Evolutionary conservation across 2,888 invertebrate genomes (phyloP).

Genomic region (Prionchulus punctatus): DNA sequence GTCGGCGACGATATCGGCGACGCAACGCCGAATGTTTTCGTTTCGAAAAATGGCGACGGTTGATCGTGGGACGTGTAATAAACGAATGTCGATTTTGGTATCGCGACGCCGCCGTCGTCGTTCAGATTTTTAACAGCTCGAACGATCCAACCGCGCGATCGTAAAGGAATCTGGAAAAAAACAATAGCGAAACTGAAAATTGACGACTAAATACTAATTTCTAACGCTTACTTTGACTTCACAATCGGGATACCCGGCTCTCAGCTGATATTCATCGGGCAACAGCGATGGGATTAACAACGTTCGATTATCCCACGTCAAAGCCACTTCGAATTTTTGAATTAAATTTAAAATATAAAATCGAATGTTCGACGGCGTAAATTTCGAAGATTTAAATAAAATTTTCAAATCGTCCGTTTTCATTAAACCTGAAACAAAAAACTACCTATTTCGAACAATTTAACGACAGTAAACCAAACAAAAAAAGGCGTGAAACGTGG

Average conservation of each 20-base stretch:
- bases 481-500: not conserved
- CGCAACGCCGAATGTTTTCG: too few relatives aligned
- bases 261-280: constrained; percentile 57
- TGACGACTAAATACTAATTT: not conserved
- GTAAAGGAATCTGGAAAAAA: constrained; percentile 6
- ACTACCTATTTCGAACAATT: constrained; percentile 2
- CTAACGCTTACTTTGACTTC: constrained; percentile 31
- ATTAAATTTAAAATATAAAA: constrained; percentile 74
- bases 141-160: constrained; percentile 2
- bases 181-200: not conserved
- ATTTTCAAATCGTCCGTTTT: constrained; percentile 74
- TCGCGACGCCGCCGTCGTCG: too few relatives aligned
- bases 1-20: too few relatives aligned
- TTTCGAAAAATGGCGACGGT: too few relatives aligned
- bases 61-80: too few relatives aligned
- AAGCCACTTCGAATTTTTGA: constrained; percentile 89
- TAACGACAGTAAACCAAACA: not conserved
- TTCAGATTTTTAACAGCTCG: too few relatives aligned
- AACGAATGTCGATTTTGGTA: too few relatives aligned
- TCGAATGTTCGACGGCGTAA: constrained; percentile 49
- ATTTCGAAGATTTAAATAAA: constrained; percentile 71
- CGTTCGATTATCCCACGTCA: constrained; percentile 83
- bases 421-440: constrained; percentile 54
- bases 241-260: constrained; percentile 29
- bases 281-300: constrained; percentile 77